Conservation (phyloP, 2,888 invertebrate genomes). For the Oligia fasciuncula region DNA sequence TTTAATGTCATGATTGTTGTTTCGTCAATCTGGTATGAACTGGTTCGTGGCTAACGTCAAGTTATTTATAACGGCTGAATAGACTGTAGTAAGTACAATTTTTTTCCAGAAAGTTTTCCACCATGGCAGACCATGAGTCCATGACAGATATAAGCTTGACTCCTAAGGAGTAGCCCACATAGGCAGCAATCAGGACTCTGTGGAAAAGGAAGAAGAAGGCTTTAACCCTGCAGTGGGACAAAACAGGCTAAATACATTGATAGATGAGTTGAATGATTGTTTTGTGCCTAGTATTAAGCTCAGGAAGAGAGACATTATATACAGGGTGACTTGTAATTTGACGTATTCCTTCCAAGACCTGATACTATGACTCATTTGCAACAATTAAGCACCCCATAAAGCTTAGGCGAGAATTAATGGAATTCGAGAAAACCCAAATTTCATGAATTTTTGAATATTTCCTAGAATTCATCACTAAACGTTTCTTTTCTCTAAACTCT, state of each 20-base stretch:
- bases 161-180: background rate
- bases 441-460: background rate
- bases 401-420: too few species aligned
- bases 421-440: background rate
- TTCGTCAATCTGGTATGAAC: constrained; percentile 1
- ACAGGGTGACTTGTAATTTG: background rate
- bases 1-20: background rate
- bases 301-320: background rate
- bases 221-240: background rate
- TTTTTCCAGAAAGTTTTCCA: background rate
- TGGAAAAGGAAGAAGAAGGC: too few species aligned
- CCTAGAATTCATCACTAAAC: background rate
- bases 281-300: background rate
- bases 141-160: background rate
- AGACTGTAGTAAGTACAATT: background rate
- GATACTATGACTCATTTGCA: too few species aligned
- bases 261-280: background rate
- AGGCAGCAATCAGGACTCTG: background rate
- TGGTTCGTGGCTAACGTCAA: background rate
- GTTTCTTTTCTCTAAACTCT: background rate
- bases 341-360: too few species aligned
- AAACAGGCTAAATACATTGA: background rate
- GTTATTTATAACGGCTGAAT: background rate
- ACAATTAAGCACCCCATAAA: too few species aligned
- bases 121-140: too few species aligned